Evolutionary conservation across 2,888 invertebrate species (phyloP), one percentile per base, ranked within the genome.

Genomic region (Eupithecia dodoneata): DNA sequence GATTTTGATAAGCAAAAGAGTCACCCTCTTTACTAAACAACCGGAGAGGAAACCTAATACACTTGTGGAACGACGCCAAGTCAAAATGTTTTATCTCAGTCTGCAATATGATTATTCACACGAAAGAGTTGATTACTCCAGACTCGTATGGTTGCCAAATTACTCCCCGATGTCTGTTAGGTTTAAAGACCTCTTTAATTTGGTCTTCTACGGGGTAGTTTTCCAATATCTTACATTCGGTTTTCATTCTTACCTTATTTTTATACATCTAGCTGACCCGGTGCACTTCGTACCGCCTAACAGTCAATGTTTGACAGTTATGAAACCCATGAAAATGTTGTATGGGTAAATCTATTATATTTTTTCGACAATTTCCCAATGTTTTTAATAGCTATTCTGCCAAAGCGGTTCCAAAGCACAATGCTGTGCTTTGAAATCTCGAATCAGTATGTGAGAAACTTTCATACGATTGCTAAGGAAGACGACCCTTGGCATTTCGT

Each of bases 81-180:
- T 15, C 42, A 66, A 66, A 41, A 65, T 44, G 41, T 13, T 66
- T 66, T 66, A 66, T 66, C 15, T 66, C 66, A 42, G 42, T 42
- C 66, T 66, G 66, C 41, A 42, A 42, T 66, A 42, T 66, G 44
- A 47, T 52, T 66, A 71, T 66, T 66, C 66, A 42, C 66, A 66
- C 66, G 66, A 66, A 76, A 72, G 63, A 76, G 66, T 66, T 66
- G 66, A 66, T 63, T 63, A 66, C 66, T 42, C 42, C 66, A 41
- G 41, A 15, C 15, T 66, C 66, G 18, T 30, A 63, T 10, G 30
- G 66, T 66, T 66, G 66, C 66, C 66, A 66, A 66, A 66, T 66
- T 66, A 42, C 66, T 66, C 2, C 30, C 63, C 30, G 15, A 41
- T 3, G 41, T 66, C 66, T 66, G 42, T 42, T 41, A 66, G 18